Conservation (phyloP, 1,140 invertebrate species). For the Nylanderia fulva region DNA sequence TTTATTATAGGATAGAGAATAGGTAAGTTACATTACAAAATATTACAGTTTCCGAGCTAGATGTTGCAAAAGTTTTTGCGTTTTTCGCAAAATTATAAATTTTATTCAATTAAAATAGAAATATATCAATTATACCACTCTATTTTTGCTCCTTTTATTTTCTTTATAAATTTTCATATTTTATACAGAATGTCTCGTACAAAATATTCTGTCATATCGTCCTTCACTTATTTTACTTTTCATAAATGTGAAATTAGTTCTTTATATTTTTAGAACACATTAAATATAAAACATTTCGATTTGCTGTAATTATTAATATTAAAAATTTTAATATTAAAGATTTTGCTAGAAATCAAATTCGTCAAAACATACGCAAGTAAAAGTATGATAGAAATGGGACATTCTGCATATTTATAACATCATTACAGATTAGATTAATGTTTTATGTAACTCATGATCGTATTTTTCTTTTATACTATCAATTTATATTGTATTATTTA, state of each 20-base stretch:
- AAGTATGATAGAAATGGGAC: not conserved
- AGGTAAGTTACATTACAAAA: slow-evolving; percentile 65
- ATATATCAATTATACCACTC: slow-evolving; percentile 25
- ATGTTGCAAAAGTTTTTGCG: slow-evolving; percentile 7
- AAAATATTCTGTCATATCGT: slow-evolving; percentile 23
- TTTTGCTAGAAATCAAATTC: not conserved
- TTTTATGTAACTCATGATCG: not conserved
- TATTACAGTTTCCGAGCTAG: slow-evolving; percentile 52
- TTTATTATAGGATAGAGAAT: slow-evolving; percentile 47
- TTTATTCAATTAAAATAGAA: slow-evolving; percentile 63
- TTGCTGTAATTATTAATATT: too few species aligned
- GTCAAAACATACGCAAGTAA: not conserved
- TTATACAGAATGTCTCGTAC: slow-evolving; percentile 15
- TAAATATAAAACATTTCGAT: not conserved
- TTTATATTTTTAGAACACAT: not conserved
- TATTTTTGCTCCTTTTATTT: slow-evolving; percentile 43
- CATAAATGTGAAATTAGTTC: not conserved
- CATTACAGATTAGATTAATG: not conserved
- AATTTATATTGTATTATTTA: slow-evolving; percentile 47
- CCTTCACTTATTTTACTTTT: not conserved
- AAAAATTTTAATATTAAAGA: too few species aligned
- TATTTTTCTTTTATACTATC: slow-evolving; percentile 1
- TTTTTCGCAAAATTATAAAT: slow-evolving; percentile 25
- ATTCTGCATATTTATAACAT: not conserved
- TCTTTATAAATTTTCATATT: slow-evolving; percentile 62